phyloP scores from a whole-genome alignment of 2,888 invertebrate genomes.

The Biston betularia region DNA sequence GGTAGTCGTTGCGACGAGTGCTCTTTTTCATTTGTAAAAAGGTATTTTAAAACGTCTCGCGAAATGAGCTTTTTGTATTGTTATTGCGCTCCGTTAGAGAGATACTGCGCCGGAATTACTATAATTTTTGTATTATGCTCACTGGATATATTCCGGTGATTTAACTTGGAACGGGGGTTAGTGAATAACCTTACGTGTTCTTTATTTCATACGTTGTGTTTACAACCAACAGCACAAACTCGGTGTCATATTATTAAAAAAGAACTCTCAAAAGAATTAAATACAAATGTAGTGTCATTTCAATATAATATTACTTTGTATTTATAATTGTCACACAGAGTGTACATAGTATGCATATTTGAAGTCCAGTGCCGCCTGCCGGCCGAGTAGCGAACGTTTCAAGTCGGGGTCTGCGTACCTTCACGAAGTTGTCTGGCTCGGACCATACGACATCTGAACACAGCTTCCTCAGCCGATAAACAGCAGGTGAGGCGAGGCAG shows the following conservation, averaged over 20 bases:
- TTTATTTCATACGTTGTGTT: neutral
- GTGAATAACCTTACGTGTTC: neutral
- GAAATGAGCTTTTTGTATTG: constrained; percentile 65
- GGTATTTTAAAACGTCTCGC: constrained; percentile 60
- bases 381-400: no score
- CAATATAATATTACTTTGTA: no score
- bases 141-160: constrained; percentile 34
- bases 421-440: no score
- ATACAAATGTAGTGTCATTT: no score
- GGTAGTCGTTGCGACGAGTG: constrained; percentile 75
- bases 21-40: constrained; percentile 75
- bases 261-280: no score
- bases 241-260: no score
- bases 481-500: constrained; percentile 30
- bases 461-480: constrained; percentile 17
- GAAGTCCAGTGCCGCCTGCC: no score
- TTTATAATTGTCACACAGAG: no score
- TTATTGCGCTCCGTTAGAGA: constrained; percentile 60
- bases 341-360: no score
- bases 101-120: constrained; percentile 48
- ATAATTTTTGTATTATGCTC: constrained; percentile 41
- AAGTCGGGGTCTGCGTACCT: no score
- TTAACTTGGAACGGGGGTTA: constrained; percentile 14
- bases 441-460: constrained; percentile 4
- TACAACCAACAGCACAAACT: neutral